Base-by-base conservation (phyloP, 2,797 vertebrate species). In the Tadarida brasiliensis region DNA sequence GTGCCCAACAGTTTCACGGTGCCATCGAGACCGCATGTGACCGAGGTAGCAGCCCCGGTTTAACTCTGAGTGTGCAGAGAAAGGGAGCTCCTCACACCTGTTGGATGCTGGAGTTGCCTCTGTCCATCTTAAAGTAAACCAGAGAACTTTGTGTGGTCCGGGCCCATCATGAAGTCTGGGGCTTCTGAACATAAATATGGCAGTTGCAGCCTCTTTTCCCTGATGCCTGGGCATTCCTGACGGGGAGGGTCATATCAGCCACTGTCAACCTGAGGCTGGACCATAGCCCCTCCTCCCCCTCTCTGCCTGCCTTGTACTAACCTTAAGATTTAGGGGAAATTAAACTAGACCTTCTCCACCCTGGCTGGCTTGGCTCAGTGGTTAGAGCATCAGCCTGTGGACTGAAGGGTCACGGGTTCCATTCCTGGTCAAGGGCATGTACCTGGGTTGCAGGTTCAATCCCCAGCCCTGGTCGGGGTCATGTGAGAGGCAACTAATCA, bases 311-410 rank as follows among this genome's bases (percentile, higher is more conserved):
- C 80, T 47, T 65, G 47, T 54, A 57, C 11, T 49, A 90, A 83
- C 61, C 54, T 61, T 80, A 82, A 68, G 63, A 63, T 73, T 84
- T 86, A 78, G 83, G 44, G 59, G 51, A 89, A 89, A 87, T 93
- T 70, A 70, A 54, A 77, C 33, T 30, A 90, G 44, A 74, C 59
- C 19, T 88, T 82, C 44, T n/a, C 7, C 39, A 44, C 39, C 39
- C 39, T 44, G 39, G 39, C 39, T 44, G 39, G 39, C 7, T 44
- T 44, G 39, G 39, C 39, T 44, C 39, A 44, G 39, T 7, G 7
- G 39, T 44, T 44, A 44, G 5, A 44, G 39, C 3, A 4, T 44
- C 39, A 7, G 39, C 39, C 39, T 44, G 39, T 44, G 39, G 39
- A 44, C 39, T 7, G 7, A 44, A 44, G 39, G 39, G 39, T 44